Conservation (phyloP, 1,140 invertebrate genomes). For the Argopecten irradians region DNA sequence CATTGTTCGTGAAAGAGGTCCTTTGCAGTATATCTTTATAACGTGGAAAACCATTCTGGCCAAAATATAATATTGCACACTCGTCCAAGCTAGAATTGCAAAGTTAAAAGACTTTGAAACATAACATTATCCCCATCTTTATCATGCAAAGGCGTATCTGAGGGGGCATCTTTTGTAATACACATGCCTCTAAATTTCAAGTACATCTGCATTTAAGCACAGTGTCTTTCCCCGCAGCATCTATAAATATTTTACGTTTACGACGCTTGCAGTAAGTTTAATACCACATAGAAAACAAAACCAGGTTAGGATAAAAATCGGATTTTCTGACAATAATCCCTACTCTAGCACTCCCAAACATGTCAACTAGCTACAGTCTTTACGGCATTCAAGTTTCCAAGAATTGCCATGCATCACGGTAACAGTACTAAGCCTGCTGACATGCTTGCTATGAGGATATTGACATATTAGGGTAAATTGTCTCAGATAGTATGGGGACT, state of each 20-base stretch:
- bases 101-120: too few species aligned
- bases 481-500: neutral
- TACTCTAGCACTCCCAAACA: neutral
- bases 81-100: too few species aligned
- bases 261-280: neutral
- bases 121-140: too few species aligned
- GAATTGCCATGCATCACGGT: neutral
- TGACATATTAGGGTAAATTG: neutral
- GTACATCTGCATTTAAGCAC: neutral
- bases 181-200: neutral
- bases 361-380: neutral
- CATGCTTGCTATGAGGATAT: neutral
- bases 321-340: neutral
- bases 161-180: neutral
- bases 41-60: too few species aligned
- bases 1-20: too few species aligned
- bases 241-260: neutral
- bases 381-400: neutral
- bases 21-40: too few species aligned
- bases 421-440: neutral
- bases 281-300: slow-evolving; percentile 10
- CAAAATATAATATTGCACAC: too few species aligned
- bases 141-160: too few species aligned
- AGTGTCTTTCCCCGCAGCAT: neutral
- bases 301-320: neutral